Base-by-base conservation (phyloP, 2,888 invertebrate species). In the Dicyrtomina minuta region DNA sequence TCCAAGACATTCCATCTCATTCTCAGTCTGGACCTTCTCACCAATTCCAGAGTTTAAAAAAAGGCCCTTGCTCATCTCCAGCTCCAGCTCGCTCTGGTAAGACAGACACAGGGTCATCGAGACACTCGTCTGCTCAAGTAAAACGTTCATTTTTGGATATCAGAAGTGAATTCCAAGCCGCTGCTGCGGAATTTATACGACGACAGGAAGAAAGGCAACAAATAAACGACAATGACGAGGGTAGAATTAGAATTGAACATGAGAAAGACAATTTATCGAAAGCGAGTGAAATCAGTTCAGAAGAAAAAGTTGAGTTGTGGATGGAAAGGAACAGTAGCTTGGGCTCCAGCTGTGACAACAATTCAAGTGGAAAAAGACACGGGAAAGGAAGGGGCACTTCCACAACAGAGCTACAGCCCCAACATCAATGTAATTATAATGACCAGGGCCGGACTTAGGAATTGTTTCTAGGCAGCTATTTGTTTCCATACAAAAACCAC, bases 281-380 rank as follows among this genome's bases (percentile, higher is more conserved):
- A 46, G 6, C 27, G 4, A 24, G 43, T 44, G 10, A 15, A 22
- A 44, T 60, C 22, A 49, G 39, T 26, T 64, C 64, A 10, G 51
- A 64, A 20, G 64, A 64, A 20, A 64, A 64, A 33, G 64, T 64
- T 13, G 33, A 53, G 10, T 10, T 20, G 13, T 64, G 64, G 64
- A 64, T 64, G 53, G 49, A 62, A n/a, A 15, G n/a, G 49, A 46
- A 64, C 22, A 33, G 27, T 15, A 49, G 13, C 17, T 51, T 51
- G 20, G 5, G 20, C 8, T 33, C 33, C 33, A 8, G 8, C 33
- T 33, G 3, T 33, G 33, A 33, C 33, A 5, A 8, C 33, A 33
- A 8, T 8, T 33, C 8, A 33, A 33, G 33, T 3, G 8, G 33
- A 33, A 33, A 33, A 5, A 8, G 33, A 33, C 8, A 3, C 8